Base-by-base conservation (phyloP, 1,140 invertebrate genomes). In the Rhynchophorus ferrugineus region DNA sequence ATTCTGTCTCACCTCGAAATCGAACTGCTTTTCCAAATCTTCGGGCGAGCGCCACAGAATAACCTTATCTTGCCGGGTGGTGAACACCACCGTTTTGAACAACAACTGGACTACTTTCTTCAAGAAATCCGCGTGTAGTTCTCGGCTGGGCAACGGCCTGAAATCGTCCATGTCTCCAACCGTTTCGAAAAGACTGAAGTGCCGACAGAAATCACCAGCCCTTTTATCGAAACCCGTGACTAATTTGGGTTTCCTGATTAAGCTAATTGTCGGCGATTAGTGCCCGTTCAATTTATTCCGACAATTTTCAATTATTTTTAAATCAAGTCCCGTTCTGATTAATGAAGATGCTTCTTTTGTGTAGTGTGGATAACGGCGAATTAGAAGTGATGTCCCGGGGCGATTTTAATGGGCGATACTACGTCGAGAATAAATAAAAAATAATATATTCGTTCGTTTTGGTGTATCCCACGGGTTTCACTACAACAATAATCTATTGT, bases 71-170 rank as follows among this genome's bases (percentile, higher is more conserved):
- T 60, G 61, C 22, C 61, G 54, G n/a, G 61, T 62, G 11, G 67
- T 64, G 54, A 71, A 70, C 16, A 73, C 66, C 3, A 65, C 63
- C 43, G 58, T 62, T 51, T 68, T 61, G 49, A 71, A 67, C 16
- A 72, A 49, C 22, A 63, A 55, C 21, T 69, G 57, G 2, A 64
- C 42, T 6, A 71, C 62, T 38, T 63, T 58, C 19, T 61, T 21
- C 42, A 73, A 56, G 59, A 73, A 73, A 6, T 66, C 50, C 33
- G 58, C 60, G 49, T 73, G 70, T 19, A 61, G 64, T 18, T 67
- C 60, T 35, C 49, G 54, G 49, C 63, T 56, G 3, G 70, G 71
- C 9, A 63, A 37, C 9, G 63, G 65, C 50, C 49, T 29, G 42
- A 60, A 67, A 45, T 64, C 59, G 18, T 18, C 21, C 43, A 46